phyloP scores from a whole-genome alignment of 2,888 invertebrate genomes.

The Machimus atricapillus region DNA sequence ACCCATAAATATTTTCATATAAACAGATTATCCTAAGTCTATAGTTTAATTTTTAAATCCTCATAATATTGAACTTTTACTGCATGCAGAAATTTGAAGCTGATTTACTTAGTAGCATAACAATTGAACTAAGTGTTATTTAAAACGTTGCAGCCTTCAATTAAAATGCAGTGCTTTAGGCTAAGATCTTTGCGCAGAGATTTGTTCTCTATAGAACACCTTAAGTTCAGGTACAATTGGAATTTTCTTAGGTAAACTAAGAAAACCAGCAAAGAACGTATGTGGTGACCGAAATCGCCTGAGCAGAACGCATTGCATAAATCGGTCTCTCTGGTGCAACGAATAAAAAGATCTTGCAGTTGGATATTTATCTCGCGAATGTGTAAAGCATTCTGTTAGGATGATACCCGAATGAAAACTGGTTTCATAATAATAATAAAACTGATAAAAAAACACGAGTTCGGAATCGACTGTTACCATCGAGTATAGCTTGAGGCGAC shows the following conservation, averaged over 20 bases:
- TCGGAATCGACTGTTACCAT: neutral
- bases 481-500: neutral
- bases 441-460: neutral
- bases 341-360: neutral
- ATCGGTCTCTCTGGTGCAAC: neutral
- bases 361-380: neutral
- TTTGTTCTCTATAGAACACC: neutral
- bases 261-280: neutral
- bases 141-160: neutral
- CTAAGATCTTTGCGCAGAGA: neutral
- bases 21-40: neutral
- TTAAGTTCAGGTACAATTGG: neutral
- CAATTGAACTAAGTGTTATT: neutral
- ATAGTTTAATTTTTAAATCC: neutral
- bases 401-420: conserved; percentile 16
- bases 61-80: neutral
- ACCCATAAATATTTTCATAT: neutral
- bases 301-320: neutral
- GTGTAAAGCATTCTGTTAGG: conserved; percentile 1
- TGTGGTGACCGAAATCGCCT: neutral
- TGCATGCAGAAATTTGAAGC: neutral
- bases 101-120: neutral
- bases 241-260: neutral
- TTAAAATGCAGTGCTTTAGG: neutral
- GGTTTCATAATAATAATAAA: conserved; percentile 8